Conservation (phyloP, 23 tunicate species). For the Ciona savignyi region DNA sequence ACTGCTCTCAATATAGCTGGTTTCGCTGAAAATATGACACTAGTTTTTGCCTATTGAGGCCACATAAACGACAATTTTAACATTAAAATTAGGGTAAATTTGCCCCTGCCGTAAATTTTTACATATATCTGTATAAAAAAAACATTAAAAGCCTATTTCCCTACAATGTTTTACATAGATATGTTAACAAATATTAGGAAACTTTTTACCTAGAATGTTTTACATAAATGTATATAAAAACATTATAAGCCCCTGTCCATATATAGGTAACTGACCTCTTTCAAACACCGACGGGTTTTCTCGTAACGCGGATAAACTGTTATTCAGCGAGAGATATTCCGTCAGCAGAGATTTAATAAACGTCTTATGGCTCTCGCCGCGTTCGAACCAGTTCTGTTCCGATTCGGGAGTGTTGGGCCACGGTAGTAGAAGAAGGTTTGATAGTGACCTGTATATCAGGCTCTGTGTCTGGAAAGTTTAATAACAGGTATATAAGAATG, state of each 20-base stretch:
- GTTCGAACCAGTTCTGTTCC: slow-evolving; percentile 80
- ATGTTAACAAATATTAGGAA: too few species aligned
- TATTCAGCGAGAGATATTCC: slow-evolving; percentile 38
- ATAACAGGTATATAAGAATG: too few species aligned
- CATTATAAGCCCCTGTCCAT: too few species aligned
- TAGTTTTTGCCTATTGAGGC: too few species aligned
- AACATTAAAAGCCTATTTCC: too few species aligned
- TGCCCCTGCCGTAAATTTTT: too few species aligned
- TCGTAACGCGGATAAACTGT: slow-evolving; percentile 8
- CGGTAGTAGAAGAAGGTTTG: slow-evolving; percentile 71
- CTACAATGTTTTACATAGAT: too few species aligned
- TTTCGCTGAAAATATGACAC: slow-evolving; percentile 58
- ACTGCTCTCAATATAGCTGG: slow-evolving; percentile 58
- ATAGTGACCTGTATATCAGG: slow-evolving; percentile 64
- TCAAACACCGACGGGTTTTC: background rate
- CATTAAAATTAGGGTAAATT: too few species aligned
- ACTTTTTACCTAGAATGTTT: too few species aligned
- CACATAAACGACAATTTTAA: too few species aligned
- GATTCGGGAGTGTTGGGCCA: slow-evolving; percentile 96
- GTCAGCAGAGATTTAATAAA: slow-evolving; percentile 46
- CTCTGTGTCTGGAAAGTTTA: slow-evolving; percentile 37
- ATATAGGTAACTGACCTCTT: slow-evolving; percentile 16
- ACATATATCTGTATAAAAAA: too few species aligned
- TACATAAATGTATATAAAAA: too few species aligned
- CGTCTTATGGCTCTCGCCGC: slow-evolving; percentile 31